These are phyloP conservation scores for Brienomyrus longianalis DNA, from an alignment of 2,113 vertebrate species.

Conservation along the genomic window DNA sequence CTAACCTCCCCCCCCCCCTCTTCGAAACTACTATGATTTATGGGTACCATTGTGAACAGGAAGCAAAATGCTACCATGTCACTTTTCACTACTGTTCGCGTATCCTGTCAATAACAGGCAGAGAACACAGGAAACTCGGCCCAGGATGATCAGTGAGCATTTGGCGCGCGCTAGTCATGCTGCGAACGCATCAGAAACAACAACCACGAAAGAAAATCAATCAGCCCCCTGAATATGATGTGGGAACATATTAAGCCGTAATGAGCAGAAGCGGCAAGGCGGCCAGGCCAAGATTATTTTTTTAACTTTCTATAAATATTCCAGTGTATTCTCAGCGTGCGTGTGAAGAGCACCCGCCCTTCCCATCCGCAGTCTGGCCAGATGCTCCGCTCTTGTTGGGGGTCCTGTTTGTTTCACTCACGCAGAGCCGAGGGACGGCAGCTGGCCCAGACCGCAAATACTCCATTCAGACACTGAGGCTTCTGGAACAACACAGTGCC, in stretches of 20 bases:
- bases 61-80: not conserved
- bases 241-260: slow-evolving; percentile 25
- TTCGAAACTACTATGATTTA: not conserved
- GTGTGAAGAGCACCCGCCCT: slow-evolving; percentile 38
- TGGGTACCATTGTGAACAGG: not conserved
- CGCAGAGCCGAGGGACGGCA: not conserved
- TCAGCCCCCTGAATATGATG: slow-evolving; percentile 34
- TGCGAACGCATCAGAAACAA: not conserved
- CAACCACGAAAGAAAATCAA: slow-evolving; percentile 21
- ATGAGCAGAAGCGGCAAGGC: slow-evolving; percentile 28
- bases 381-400: slow-evolving; percentile 19
- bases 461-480: not conserved
- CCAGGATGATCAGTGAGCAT: not conserved
- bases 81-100: not conserved
- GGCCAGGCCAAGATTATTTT: slow-evolving; percentile 21
- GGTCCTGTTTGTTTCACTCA: slow-evolving; percentile 14
- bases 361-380: slow-evolving; percentile 23
- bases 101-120: not conserved
- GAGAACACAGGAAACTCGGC: not conserved
- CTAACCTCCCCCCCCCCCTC: not conserved
- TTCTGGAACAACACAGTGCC: not conserved
- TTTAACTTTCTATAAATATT: slow-evolving; percentile 23
- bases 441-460: not conserved
- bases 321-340: slow-evolving; percentile 31
- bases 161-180: not conserved